Percentiles rank a stretch among this genome's conserved stretches.
Evolutionary conservation across 2,888 invertebrate species (phyloP).

Genomic region (Autographa gamma): DNA sequence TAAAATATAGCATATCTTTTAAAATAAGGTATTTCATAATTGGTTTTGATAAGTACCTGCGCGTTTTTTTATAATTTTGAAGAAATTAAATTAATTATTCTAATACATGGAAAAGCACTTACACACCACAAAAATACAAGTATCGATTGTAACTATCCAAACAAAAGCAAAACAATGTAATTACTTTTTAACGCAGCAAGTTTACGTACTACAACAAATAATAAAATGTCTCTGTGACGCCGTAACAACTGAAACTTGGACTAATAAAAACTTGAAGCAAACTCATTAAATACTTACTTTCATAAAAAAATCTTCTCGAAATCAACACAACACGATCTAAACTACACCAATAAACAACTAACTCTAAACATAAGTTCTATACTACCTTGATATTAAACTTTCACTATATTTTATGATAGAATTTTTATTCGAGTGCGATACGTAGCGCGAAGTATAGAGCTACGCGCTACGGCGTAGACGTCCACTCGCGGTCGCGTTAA

Average conservation of each 20-base stretch:
- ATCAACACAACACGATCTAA: constrained; percentile 46
- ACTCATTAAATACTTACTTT: constrained; percentile 52
- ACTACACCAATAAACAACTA: constrained; percentile 34
- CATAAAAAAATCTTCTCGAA: constrained; percentile 30
- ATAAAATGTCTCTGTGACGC: constrained; percentile 23
- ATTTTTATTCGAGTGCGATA: constrained; percentile 22
- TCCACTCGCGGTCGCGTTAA: constrained; percentile 66
- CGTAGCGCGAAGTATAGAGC: constrained; percentile 57
- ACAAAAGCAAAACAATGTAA: constrained; percentile 11
- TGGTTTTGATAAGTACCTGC: no score
- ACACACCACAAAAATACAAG: neutral
- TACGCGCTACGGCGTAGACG: constrained; percentile 75
- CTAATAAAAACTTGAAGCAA: constrained; percentile 40
- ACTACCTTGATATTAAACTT: constrained; percentile 34
- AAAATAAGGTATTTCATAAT: no score
- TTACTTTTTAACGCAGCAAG: constrained; percentile 16
- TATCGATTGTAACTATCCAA: neutral
- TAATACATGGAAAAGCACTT: no score
- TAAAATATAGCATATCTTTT: no score
- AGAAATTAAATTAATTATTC: no score
- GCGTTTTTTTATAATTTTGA: no score
- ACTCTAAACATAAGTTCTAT: constrained; percentile 7
- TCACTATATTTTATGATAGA: constrained; percentile 26
- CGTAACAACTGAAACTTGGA: constrained; percentile 41
- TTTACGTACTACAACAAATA: constrained; percentile 32